Evolutionary conservation across 2,113 vertebrate species (phyloP), one percentile per base, ranked within the genome.

Genomic region (Theristicus caerulescens): DNA sequence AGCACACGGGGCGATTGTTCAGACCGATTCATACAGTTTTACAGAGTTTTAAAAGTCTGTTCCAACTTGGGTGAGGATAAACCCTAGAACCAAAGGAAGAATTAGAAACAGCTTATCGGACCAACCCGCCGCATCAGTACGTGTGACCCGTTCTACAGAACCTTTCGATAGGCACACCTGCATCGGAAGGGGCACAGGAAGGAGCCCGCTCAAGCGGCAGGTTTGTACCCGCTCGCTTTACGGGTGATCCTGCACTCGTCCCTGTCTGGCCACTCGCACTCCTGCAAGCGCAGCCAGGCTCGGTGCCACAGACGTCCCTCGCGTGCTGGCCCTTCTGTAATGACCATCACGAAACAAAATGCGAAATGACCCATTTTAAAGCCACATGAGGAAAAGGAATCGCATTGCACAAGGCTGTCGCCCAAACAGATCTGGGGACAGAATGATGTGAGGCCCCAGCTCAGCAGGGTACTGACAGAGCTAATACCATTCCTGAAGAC

Each of bases 111-210:
- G 57, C 25, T 79, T 15, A 44, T 67, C 31, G 55, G 73, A 36
- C 38, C 38, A 52, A 20, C 38, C 54, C 49, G 49, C 11, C 11
- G 7, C 26, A 19, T 34, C 24, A 27, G 7, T 11, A 19, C 0
- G 2, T 7, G 3, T 1, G 8, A 40, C 22, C 16, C 19, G 8
- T 61, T 52, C n/a, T 12, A 3, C 24, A 54, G 77, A 62, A 44
- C 47, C 15, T 72, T 52, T 24, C 3, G 27, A 17, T 3, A n/a
- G 0, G 3, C 44, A 32, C 38, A 17, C 2, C 13, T 27, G 52
- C 31, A 14, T 6, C 2, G 2, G 31, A 49, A 70, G 51, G 10
- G 57, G 66, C 14, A 24, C 1, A 1, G 58, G 20, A 32, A 51
- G n/a, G 36, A 74, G 36, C 55, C 44, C 8, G 2, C 55, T 64